These are phyloP conservation scores for Drosophila fungiperda DNA, from an alignment of 2,888 invertebrate genomes.

Conservation along the genomic window DNA sequence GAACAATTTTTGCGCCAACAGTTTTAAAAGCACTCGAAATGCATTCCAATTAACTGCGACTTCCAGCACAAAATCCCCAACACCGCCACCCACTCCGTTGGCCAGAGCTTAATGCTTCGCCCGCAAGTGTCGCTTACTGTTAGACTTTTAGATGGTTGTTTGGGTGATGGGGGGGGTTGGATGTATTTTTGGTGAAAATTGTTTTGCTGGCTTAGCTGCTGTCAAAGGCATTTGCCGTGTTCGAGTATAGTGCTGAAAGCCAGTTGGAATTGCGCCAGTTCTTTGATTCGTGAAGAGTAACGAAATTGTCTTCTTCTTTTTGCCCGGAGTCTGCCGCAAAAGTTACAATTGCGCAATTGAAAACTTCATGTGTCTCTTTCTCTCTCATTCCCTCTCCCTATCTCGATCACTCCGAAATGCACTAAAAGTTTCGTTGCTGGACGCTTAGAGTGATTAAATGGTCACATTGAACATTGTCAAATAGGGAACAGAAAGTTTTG, in stretches of 20 bases:
- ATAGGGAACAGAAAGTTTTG: constrained; percentile 24
- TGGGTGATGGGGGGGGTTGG: constrained; percentile 1
- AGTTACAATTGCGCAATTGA: constrained; percentile 62
- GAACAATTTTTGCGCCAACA: constrained; percentile 40
- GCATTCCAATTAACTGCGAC: constrained; percentile 74
- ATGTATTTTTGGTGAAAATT: constrained; percentile 59
- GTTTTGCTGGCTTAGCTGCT: constrained; percentile 66
- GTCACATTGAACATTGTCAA: constrained; percentile 30
- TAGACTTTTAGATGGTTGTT: constrained; percentile 32
- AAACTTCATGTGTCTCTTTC: constrained; percentile 18
- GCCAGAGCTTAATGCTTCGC: constrained; percentile 54
- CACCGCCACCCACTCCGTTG: background rate
- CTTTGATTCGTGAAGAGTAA: constrained; percentile 56
- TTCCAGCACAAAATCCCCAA: background rate
- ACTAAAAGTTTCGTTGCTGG: constrained; percentile 39
- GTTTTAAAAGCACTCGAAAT: constrained; percentile 62
- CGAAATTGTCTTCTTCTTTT: constrained; percentile 39
- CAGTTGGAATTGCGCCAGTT: constrained; percentile 65
- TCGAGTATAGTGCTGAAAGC: constrained; percentile 34
- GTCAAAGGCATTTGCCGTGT: constrained; percentile 64
- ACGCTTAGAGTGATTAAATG: constrained; percentile 68
- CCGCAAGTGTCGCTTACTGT: constrained; percentile 70
- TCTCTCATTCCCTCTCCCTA: too few relatives aligned
- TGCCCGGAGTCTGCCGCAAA: constrained; percentile 31
- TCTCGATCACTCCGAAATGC: background rate